Base-by-base conservation (phyloP, 2,888 invertebrate genomes). In the Pseudoips prasinana region DNA sequence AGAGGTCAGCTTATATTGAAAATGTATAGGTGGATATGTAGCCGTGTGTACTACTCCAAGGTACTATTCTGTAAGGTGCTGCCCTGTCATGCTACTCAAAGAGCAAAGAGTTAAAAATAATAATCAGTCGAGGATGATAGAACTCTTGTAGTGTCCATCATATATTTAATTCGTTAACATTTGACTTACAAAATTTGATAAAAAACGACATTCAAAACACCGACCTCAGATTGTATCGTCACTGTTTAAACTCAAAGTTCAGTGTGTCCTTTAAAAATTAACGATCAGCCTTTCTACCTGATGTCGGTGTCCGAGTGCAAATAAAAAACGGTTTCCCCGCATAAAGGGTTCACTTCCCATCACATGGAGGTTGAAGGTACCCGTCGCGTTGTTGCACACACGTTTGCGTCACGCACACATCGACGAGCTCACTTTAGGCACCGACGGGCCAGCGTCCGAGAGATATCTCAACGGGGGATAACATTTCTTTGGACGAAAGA, bases 281-380 rank as follows among this genome's bases (percentile, higher is more conserved):
- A 83, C 84, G 84, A 87, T 84, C 83, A 84, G 87, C 83, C 81
- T 86, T 83, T 84, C 80, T 87, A 90, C 90, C 90, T 90, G 89
- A 81, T 78, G 82, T 79, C 80, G 88, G 80, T 85, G 85, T 84
- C 88, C 89, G 82, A 88, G 79, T 79, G 85, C 89, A 87, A 85
- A 87, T 88, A 89, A 85, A 88, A 89, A 90, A 89, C 80, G 74
- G 84, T 84, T 83, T 84, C 85, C 73, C 80, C 72, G 73, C 83
- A 77, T 83, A 88, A 89, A 89, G 90, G 90, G 90, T 90, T 90
- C 83, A 90, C 88, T 90, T 90, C 90, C 90, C 89, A 90, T 88
- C 82, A 76, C 77, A 74, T 69, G 73, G 73, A 79, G 75, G 74
- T 76, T 80, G 77, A 73, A 73, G 76, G 70, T 67, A 73, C 66